Percentiles rank a stretch among this genome's conserved stretches.
Evolutionary conservation across 2,888 invertebrate species (phyloP).

Genomic region (Ernsta delagoae): DNA sequence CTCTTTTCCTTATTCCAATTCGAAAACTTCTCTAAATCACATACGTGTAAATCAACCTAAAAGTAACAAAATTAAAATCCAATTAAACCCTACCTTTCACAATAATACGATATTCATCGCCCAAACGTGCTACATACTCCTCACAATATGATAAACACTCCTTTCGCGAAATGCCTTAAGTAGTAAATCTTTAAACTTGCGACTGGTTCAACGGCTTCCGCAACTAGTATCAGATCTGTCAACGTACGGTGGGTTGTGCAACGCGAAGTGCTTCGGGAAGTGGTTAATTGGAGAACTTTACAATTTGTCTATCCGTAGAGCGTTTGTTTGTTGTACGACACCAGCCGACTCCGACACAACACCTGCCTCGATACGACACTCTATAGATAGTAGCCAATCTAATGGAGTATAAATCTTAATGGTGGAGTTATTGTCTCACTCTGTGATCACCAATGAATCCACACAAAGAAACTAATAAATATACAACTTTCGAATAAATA

Average conservation of each 20-base stretch:
- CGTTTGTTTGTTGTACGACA: background rate
- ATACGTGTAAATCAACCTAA: too few species aligned
- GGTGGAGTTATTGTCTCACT: too few species aligned
- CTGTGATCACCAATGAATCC: too few species aligned
- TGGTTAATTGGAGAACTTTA: background rate
- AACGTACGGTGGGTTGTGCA: background rate
- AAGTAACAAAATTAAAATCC: too few species aligned
- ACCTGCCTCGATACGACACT: background rate
- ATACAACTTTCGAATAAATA: too few species aligned
- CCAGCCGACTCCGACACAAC: background rate
- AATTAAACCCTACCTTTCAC: too few species aligned
- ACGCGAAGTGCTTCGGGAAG: background rate
- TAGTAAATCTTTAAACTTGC: background rate
- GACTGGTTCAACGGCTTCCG: slow-evolving; percentile 1
- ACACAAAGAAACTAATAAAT: too few species aligned
- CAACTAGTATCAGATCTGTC: background rate
- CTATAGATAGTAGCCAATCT: too few species aligned
- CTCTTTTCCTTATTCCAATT: too few species aligned
- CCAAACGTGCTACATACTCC: background rate
- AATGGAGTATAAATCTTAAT: too few species aligned
- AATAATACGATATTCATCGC: background rate
- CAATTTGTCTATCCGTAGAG: background rate
- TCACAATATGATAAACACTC: background rate
- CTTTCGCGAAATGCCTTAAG: background rate
- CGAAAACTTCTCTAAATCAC: too few species aligned